Conservation (phyloP, 2,888 invertebrate species). For the Byasa hedistus region DNA sequence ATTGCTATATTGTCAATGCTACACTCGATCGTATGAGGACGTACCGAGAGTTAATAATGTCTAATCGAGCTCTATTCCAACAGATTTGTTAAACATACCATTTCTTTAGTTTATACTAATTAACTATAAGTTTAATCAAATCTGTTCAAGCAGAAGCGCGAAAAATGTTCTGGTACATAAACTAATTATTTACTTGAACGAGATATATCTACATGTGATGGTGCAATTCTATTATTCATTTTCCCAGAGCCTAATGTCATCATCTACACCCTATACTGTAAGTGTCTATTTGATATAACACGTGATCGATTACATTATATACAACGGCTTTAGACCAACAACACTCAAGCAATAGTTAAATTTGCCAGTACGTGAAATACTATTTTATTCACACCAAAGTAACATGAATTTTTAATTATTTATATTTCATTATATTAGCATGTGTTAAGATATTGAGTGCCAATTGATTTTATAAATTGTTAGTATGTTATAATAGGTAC, state of each 20-base stretch:
- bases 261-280: slow-evolving; percentile 55
- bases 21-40: slow-evolving; percentile 49
- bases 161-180: slow-evolving; percentile 49
- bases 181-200: slow-evolving; percentile 67
- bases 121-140: slow-evolving; percentile 39
- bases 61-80: slow-evolving; percentile 40
- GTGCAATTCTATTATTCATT: slow-evolving; percentile 71
- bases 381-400: slow-evolving; percentile 43
- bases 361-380: slow-evolving; percentile 38
- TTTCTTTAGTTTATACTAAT: too few species aligned
- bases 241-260: slow-evolving; percentile 61
- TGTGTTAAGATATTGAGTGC: slow-evolving; percentile 7
- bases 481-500: slow-evolving; percentile 5
- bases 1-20: slow-evolving; percentile 76
- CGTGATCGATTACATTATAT: slow-evolving; percentile 78
- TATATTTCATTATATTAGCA: not conserved
- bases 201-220: slow-evolving; percentile 74
- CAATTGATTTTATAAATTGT: not conserved
- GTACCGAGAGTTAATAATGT: slow-evolving; percentile 45
- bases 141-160: slow-evolving; percentile 51
- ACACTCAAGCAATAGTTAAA: slow-evolving; percentile 75
- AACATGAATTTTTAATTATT: slow-evolving; percentile 19
- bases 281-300: slow-evolving; percentile 74
- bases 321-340: slow-evolving; percentile 76
- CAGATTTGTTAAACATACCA: slow-evolving; percentile 42